Conservation (phyloP, 2,797 vertebrate species). For the Sebastes cheni region DNA sequence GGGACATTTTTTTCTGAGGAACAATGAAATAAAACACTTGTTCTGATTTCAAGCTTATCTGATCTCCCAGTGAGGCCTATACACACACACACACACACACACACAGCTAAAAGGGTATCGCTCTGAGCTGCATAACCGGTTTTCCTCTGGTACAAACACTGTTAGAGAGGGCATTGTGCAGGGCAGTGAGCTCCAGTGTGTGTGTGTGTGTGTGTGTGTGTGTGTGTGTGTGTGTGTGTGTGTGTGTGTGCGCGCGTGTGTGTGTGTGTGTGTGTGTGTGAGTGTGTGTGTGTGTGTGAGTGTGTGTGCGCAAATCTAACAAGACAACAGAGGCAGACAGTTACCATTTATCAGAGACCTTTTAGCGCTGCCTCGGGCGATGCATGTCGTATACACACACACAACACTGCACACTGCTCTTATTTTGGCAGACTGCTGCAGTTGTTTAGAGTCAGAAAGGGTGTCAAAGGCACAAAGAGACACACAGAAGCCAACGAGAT, state of each 20-base stretch:
- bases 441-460: constrained; percentile 11
- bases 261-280: neutral
- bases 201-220: neutral
- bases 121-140: constrained; percentile 36
- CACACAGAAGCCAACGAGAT: constrained; percentile 13
- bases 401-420: neutral
- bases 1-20: neutral
- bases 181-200: constrained; percentile 11
- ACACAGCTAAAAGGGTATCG: neutral
- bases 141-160: constrained; percentile 26
- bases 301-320: constrained; percentile 7
- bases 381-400: constrained; percentile 24
- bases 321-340: constrained; percentile 37
- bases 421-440: constrained; percentile 1
- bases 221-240: neutral
- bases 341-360: constrained; percentile 41
- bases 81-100: neutral
- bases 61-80: neutral
- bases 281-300: neutral
- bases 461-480: constrained; percentile 37
- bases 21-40: constrained; percentile 14
- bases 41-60: constrained; percentile 18
- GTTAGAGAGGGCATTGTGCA: constrained; percentile 21
- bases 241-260: neutral
- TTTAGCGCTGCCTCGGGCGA: constrained; percentile 29